These are phyloP conservation scores for Gonatopus flavifemur DNA, from an alignment of 1,140 invertebrate genomes.

Conservation along the genomic window DNA sequence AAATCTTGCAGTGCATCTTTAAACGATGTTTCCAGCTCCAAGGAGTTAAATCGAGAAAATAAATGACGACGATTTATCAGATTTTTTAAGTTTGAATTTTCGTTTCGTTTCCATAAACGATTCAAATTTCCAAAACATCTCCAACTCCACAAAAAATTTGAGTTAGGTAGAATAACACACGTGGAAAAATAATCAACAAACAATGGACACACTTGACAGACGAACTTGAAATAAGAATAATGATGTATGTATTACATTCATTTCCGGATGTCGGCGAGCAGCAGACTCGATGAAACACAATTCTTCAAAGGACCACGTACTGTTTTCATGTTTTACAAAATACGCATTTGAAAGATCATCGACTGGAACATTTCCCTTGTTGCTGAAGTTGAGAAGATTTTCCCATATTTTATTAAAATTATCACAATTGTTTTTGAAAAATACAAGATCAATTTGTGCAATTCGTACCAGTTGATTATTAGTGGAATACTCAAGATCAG, in stretches of 20 bases:
- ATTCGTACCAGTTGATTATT: conserved; percentile 7
- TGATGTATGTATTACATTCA: conserved; percentile 27
- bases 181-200: neutral
- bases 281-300: conserved; percentile 41
- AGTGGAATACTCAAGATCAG: neutral
- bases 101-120: neutral
- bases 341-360: conserved; percentile 30
- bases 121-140: neutral
- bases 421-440: neutral
- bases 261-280: conserved; percentile 31
- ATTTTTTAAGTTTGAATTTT: neutral
- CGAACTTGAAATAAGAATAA: neutral
- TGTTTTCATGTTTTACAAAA: conserved; percentile 38
- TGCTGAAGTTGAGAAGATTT: neutral
- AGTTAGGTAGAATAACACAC: neutral
- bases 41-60: too few relatives aligned
- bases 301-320: conserved; percentile 34
- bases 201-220: neutral
- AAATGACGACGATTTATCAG: too few relatives aligned
- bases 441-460: neutral
- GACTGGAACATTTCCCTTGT: neutral
- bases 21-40: too few relatives aligned
- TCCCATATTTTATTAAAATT: neutral
- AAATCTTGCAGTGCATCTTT: too few relatives aligned
- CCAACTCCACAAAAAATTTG: conserved; percentile 1